Conservation (phyloP, 2,113 vertebrate species). For the Pyrgilauda ruficollis region DNA sequence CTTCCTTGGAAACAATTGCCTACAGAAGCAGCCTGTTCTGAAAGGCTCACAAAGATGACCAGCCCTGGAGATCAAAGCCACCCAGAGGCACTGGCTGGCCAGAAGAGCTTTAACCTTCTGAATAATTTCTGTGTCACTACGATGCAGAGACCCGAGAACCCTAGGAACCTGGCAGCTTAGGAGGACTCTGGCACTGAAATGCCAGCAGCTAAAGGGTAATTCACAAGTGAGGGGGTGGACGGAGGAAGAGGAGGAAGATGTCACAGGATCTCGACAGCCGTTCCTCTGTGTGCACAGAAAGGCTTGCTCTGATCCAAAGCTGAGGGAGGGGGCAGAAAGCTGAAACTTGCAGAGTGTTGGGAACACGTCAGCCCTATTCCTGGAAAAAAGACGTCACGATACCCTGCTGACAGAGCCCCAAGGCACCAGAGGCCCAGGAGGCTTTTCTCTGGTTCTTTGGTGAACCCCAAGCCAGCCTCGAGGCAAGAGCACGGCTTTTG, state of each 20-base stretch:
- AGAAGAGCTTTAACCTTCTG: background rate
- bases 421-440: background rate
- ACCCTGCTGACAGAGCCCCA: background rate
- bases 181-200: background rate
- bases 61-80: background rate
- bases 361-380: slow-evolving; percentile 37
- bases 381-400: background rate
- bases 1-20: slow-evolving; percentile 66
- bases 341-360: background rate
- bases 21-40: slow-evolving; percentile 35
- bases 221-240: slow-evolving; percentile 23
- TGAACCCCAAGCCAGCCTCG: background rate
- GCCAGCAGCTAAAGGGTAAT: slow-evolving; percentile 24
- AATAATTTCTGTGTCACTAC: background rate
- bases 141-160: background rate
- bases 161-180: background rate
- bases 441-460: background rate
- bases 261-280: slow-evolving; percentile 35
- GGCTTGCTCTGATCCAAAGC: slow-evolving; percentile 2
- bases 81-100: background rate
- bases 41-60: background rate
- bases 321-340: background rate
- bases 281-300: slow-evolving; percentile 16
- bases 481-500: fast-evolving
- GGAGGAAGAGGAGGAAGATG: slow-evolving; percentile 55